Percentiles rank a stretch among this genome's conserved stretches.
phyloP scores from a whole-genome alignment of 2,797 vertebrate genomes.

The Chelon labrosus region DNA sequence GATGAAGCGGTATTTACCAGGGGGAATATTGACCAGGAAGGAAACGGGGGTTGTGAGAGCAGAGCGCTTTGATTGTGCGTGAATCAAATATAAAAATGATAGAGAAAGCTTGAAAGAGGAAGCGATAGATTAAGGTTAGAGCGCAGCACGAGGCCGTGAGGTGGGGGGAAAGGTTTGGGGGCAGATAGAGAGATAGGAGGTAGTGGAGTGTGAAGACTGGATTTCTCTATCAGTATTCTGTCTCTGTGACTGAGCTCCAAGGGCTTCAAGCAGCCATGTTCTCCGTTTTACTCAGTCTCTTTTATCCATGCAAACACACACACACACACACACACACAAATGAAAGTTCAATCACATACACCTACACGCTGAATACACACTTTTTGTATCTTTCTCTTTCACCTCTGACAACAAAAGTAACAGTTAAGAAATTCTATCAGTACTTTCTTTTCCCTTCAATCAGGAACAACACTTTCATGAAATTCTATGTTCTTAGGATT shows the following conservation, averaged over 20 bases:
- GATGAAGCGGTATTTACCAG: conserved; percentile 52
- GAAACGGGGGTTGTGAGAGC: conserved; percentile 29
- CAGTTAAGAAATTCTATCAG: not conserved
- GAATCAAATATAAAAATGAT: conserved; percentile 52
- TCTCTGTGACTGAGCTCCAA: conserved; percentile 59
- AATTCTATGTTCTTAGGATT: conserved; percentile 22
- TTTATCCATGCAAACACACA: conserved; percentile 13
- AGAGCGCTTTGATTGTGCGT: conserved; percentile 35
- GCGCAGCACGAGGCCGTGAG: conserved; percentile 13
- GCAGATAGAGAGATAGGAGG: conserved; percentile 58
- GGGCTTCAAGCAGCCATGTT: conserved; percentile 55
- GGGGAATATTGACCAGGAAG: conserved; percentile 45
- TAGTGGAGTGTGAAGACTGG: conserved; percentile 69
- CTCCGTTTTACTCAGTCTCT: conserved; percentile 22
- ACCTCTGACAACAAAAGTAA: not conserved
- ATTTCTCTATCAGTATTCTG: conserved; percentile 79
- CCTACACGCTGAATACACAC: not conserved
- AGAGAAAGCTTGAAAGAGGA: conserved; percentile 36
- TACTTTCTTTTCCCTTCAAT: not conserved
- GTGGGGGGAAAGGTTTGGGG: conserved; percentile 37
- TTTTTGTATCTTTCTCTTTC: not conserved
- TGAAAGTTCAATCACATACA: not conserved
- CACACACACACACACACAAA: not conserved
- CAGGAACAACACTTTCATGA: conserved; percentile 9
- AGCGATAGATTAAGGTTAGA: conserved; percentile 32